Base-by-base conservation (phyloP, 2,113 vertebrate genomes). In the Chinchilla lanigera region DNA sequence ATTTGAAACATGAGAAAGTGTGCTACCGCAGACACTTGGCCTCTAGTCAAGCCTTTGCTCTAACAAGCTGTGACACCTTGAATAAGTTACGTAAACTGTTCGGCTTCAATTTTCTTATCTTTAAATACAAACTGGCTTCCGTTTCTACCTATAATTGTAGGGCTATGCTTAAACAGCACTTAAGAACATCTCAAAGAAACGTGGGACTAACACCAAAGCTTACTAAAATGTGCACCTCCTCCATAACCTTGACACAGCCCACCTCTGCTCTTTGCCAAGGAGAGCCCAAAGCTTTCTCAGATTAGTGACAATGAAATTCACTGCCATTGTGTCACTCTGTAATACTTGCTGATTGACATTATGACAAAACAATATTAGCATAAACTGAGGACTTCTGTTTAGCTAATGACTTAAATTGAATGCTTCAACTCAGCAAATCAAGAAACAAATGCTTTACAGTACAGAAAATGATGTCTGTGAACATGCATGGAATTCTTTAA, bases 401-500 rank as follows among this genome's bases (percentile, higher is more conserved):
- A 98, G 97, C 95, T 98, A 97, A 69, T 95, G 94, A 96, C 97
- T 96, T 96, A 63, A 98, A 98, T 94, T 96, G 98, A 97, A 98
- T 65, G 33, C 71, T 86, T 98, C 91, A 95, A 35, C 52, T 88
- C 50, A 95, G 97, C 30, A 97, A 98, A 98, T 91, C 75, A 97
- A 38, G 84, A 75, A 89, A 97, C 96, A 98, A 97, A 97, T 67
- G 60, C 75, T 96, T 78, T 88, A 94, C 81, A 87, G 94, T 97
- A 94, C 58, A 58, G 30, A 94, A 96, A 97, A 77, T 67, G 95
- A 96, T 73, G 93, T 82, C 95, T 96, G n/a, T 90, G 96, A 98
- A 97, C 97, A 98, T 96, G 97, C 95, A 96, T 52, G 86, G 96
- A 98, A 98, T 97, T 97, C 63, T 47, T 96, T 91, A 97, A 97